Evolutionary conservation across 2,113 vertebrate species (phyloP), one percentile per base, ranked within the genome.

Genomic region (Parotia lawesii): DNA sequence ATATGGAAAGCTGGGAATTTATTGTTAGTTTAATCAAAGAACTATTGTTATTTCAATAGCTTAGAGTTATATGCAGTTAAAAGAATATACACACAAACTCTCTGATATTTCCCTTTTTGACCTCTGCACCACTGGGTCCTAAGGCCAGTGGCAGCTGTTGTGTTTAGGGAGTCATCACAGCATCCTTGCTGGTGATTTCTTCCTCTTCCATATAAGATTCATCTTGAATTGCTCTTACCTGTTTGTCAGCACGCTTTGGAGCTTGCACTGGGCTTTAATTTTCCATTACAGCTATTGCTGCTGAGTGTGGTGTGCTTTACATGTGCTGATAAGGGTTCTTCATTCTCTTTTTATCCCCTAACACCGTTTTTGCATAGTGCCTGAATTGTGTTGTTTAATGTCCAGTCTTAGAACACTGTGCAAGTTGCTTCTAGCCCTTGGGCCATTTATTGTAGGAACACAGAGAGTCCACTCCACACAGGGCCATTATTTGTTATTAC

Each of bases 281-380:
- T 33, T 16, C 11, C 38, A 21, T 78, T 57, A 16, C 28, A 67
- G 0, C 17, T 11, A 11, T 38, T 51, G 51, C 79, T 74, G 24
- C 23, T 47, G 20, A 42, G 29, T n/a, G 20, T 21, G 40, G 20
- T 31, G 6, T 61, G 14, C 33, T 65, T 72, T 47, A 35, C 0
- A 0, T 74, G 23, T 61, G 54, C 42, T 61, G 5, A 12, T 61
- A 24, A 28, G 20, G 8, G 9, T 38, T 62, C 19, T 57, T 69
- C 47, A 42, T 21, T 74, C 37, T 65, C 8, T 28, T 65, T 93
- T 48, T 57, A 27, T 51, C 16, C 31, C 24, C 25, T 44, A 10
- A n/a, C 27, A 10, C 29, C 42, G 38, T 38, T 51, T 75, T 67
- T 2, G 4, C 0, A 0, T n/a, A 51, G 10, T 17, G 8, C 27